Base-by-base conservation (phyloP, 2,113 vertebrate genomes). In the Hucho hucho region DNA sequence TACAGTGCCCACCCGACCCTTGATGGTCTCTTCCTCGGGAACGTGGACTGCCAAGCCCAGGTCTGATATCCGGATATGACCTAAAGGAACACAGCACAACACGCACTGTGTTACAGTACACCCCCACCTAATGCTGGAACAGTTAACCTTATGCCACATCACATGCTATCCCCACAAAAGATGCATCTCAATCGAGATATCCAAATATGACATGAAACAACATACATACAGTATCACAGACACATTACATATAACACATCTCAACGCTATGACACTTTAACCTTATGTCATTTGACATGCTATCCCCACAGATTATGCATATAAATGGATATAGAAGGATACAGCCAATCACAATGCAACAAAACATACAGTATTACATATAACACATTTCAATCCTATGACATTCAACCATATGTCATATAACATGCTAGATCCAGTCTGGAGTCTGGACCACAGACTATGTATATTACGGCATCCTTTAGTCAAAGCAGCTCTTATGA, bases 31-130 rank as follows among this genome's bases (percentile, higher is more conserved):
- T 16, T 94, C 95, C 64, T 99, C 97, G 0, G 97, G 97, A 20
- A 99, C 94, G 0, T 96, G 91, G 53, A 99, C 96, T 0, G 97
- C 97, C 63, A 99, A 86, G 4, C 98, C 98, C 83, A 99, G 90
- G 84, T 99, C 98, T 4, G 98, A 99, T 86, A 99, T 99, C 43
- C 98, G 94, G 85, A 99, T 99, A 89, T 99, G 97, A 66, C 98
- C 98, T 98, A 77, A 73, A 49, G n/a, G 70, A 4, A 76, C 29
- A 84, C 53, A 77, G 20, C 18, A 76, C 29, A 61, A 64, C 24
- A 73, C 0, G 56, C 63, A 61, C 43, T 11, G 2, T 12, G 28
- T 61, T 26, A 72, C n/a, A 14, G 26, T 47, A 66, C 43, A 75
- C 47, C 26, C 71, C 47, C n/a, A 28, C 18, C 22, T 14, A 72